These are phyloP conservation scores for Chromoteleia sp. DNA, from an alignment of 2,888 invertebrate species.

Conservation along the genomic window DNA sequence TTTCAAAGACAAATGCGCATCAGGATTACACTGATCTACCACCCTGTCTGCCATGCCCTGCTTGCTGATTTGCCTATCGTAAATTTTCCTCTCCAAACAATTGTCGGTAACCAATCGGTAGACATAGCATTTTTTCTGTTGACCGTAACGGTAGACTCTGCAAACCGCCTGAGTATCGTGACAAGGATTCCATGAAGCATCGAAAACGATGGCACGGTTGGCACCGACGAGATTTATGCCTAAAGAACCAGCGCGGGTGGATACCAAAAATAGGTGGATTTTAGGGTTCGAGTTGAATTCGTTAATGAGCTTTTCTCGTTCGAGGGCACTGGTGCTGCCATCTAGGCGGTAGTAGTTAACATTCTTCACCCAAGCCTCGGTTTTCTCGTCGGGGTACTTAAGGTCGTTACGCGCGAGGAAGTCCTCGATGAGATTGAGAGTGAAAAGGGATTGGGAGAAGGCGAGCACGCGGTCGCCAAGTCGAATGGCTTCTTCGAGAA, in stretches of 20 bases:
- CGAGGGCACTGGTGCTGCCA: conserved; percentile 97
- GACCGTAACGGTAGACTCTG: conserved; percentile 95
- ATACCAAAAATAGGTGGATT: conserved; percentile 96
- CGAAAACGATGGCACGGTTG: conserved; percentile 98
- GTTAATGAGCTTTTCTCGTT: conserved; percentile 97
- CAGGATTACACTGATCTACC: conserved; percentile 99
- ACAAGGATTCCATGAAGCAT: conserved; percentile 99
- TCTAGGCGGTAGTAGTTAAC: conserved; percentile 96
- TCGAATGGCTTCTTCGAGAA: conserved; percentile 94
- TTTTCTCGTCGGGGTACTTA: conserved; percentile 87
- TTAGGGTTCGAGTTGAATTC: conserved; percentile 96
- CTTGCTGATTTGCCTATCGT: conserved; percentile 98
- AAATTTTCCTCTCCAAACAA: conserved; percentile 98
- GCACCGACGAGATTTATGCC: conserved; percentile 99
- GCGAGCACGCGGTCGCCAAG: conserved; percentile 96
- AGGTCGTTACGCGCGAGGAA: conserved; percentile 91
- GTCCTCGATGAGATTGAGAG: conserved; percentile 97
- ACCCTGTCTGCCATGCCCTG: conserved; percentile 99
- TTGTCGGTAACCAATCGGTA: conserved; percentile 99
- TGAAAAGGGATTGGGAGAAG: conserved; percentile 98
- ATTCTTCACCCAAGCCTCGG: conserved; percentile 93
- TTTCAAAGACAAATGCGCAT: conserved; percentile 95
- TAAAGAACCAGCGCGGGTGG: conserved; percentile 97
- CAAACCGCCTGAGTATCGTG: conserved; percentile 99
- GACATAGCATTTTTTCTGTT: conserved; percentile 96